Evolutionary conservation across 1,140 invertebrate species (phyloP), one percentile per base, ranked within the genome.

Genomic region (Diorhabda sublineata): DNA sequence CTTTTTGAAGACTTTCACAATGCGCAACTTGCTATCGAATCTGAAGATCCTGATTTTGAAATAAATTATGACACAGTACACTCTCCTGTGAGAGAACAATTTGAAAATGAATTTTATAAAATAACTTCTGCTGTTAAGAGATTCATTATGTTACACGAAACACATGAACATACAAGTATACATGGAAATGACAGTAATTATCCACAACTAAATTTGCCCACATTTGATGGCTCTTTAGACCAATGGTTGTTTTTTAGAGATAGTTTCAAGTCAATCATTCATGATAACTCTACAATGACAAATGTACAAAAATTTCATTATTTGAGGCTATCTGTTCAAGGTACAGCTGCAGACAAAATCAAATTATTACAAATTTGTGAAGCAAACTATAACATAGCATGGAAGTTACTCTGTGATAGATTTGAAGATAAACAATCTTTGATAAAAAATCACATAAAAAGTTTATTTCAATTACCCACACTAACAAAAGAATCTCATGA

Each of bases 191-290:
- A 52, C 45, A 8, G 45, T 8, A 8, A 52, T 52, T 5, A 52
- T 8, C 5, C 5, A 26, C 70, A 65, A 47, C 59, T 78, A n/a
- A 58, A 72, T 45, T 69, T 78, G 58, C 75, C 74, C 43, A 71
- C 70, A 52, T 80, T 79, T 69, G 70, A 75, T 61, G 77, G 78
- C 2, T 62, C 63, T 58, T 75, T 72, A 67, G 66, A 73, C 58
- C 65, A 78, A 42, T 81, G 76, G 79, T 61, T 78, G 45, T 65
- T 72, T 43, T 81, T 80, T 70, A 66, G 70, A 52, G 77, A 79
- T 64, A 76, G 73, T 11, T 81, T 78, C 65, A 58, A 58, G 11
- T 70, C 77, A 5, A 44, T 78, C 5, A 78, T 80, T 52, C 74
- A 80, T 69, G 66, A 76, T 3, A 77, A 75, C 63, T 42, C 7